Base-by-base conservation (phyloP, 1,140 invertebrate species). In the Muscidifurax raptorellus region DNA sequence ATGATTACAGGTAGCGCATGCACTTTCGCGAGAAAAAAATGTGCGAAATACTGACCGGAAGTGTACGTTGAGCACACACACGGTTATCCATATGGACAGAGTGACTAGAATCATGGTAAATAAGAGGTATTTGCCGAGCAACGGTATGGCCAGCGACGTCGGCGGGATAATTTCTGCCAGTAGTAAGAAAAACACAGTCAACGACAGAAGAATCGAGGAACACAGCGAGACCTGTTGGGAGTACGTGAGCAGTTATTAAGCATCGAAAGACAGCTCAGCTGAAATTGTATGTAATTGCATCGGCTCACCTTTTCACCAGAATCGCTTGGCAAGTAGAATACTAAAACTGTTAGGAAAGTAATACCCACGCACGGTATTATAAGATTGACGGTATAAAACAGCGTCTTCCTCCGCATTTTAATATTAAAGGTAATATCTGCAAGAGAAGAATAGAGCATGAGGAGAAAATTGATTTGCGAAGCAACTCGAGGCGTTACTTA, bases 81-180 rank as follows among this genome's bases (percentile, higher is more conserved):
- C 98, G 25, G 99, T 99, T 90, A 98, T 97, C 94, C 98, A 97
- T 88, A 99, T 99, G 85, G 98, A 99, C 80, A 99, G 94, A 27
- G 98, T 99, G 80, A 99, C 98, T 86, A 99, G 94, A 86, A 99
- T 98, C 98, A 99, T 99, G 32, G 98, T 99, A 94, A 99, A 99
- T 82, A 99, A 94, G 78, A 97, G 94, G 93, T 98, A 98, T 94
- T 99, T 99, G 86, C 98, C 98, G 81, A 99, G 96, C 78, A 99
- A 93, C n/a, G 99, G 98, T 87, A 99, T 97, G 25, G 98, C 98
- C 86, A 99, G 94, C 25, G 98, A 99, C 27, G 99, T 99, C 22
- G 98, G 98, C 64, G 99, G 99, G 91, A 99, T 99, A 90, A 99
- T 98, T 94, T 99, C 98, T 81, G 98, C 98, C 89, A 99, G 93